phyloP scores from a whole-genome alignment of 1,140 invertebrate genomes.

The Aphaenogaster ashmeadi region DNA sequence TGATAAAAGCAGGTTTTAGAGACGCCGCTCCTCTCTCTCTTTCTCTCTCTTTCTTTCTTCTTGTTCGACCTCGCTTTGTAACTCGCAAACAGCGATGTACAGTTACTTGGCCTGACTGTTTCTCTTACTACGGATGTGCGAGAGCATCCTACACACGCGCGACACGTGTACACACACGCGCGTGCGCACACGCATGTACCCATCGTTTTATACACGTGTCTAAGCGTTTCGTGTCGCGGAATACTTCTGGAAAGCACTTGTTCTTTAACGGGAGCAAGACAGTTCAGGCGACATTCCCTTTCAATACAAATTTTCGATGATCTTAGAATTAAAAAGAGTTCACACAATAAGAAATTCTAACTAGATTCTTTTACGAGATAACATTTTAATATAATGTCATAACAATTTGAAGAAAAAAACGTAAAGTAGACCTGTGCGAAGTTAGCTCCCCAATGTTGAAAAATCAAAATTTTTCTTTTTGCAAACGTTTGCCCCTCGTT shows the following conservation, averaged over 20 bases:
- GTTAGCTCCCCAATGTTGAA: too few species aligned
- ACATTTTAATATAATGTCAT: neutral
- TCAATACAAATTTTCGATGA: neutral
- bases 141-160: neutral
- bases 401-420: neutral
- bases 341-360: neutral
- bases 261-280: conserved; percentile 2
- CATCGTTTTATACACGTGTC: neutral
- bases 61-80: conserved; percentile 57
- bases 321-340: neutral
- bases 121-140: conserved; percentile 19
- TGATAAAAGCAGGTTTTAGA: conserved; percentile 76
- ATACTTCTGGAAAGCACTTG: neutral
- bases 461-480: too few species aligned
- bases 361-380: neutral
- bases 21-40: conserved; percentile 52
- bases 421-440: too few species aligned
- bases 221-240: neutral
- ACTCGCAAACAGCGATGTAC: conserved; percentile 62
- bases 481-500: too few species aligned
- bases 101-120: conserved; percentile 76
- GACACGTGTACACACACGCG: neutral
- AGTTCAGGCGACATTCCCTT: neutral
- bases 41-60: neutral
- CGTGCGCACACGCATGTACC: neutral